Base-by-base conservation (phyloP, 2,113 vertebrate species). In the Plecotus auritus region DNA sequence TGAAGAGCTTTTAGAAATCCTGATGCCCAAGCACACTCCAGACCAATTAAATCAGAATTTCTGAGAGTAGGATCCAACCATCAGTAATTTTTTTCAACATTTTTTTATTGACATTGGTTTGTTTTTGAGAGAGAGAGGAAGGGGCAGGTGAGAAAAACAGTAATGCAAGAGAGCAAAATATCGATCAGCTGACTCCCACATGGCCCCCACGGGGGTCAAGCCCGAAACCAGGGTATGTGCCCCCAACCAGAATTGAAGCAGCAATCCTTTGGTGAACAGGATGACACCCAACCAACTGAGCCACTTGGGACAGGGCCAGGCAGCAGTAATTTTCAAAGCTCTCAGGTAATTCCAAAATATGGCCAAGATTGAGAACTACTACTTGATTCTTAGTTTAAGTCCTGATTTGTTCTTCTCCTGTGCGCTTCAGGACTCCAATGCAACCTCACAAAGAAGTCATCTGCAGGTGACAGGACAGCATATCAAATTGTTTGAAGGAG, bases 1-100 rank as follows among this genome's bases (percentile, higher is more conserved):
- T 91, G 42, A 90, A 61, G 9, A 92, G n/a, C 56, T 80, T 95
- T 93, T 42, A 92, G 73, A 97, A 95, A 86, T 88, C 61, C 45
- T 90, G 82, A 92, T 74, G 45, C 32, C 80, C 56, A 83, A 54
- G 67, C 47, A 90, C 32, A 88, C 7, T 23, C 23, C 49, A 90
- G 35, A 89, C 12, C 59, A 82, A 85, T 88, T 90, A 92, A 92
- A 80, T 80, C 47, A 80, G 56, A 95, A 92, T 88, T 26, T 87
- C 66, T 85, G 56, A 64, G 26, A 51, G 9, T 13, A 83, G 35
- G 47, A 94, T 47, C n/a, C 56, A 91, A 51, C 35, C 26, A 94
- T 49, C 23, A 42, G 20, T 80, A 80, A 93, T 42, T 77, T 82
- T 66, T 66, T 66, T 61, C 22, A 61, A 61, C 28, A 32, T 32